Evolutionary conservation across 2,113 vertebrate species (phyloP), one percentile per base, ranked within the genome.

Genomic region (Tragelaphus imberbis): DNA sequence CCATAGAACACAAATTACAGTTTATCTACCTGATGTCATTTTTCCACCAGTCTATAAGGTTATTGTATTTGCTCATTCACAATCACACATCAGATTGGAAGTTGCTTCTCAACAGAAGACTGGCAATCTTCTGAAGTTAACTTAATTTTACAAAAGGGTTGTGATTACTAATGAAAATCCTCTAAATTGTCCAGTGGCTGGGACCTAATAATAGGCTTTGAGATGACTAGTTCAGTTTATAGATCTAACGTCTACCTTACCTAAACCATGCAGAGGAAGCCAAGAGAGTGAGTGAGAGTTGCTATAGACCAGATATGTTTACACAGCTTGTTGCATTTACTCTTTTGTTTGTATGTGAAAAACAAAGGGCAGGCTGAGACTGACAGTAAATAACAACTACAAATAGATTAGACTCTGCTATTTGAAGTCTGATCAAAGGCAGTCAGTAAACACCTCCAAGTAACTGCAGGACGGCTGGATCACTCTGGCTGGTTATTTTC

Each of bases 101-200:
- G 44, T 4, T 49, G n/a, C 90, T 49, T 85, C 53, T 92, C n/a
- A 63, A 91, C 58, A 61, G 80, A 77, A 56, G 53, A 44, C 95
- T 1, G 0, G 65, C 30, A 77, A 90, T 85, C 79, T 95, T 91
- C 92, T 92, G 92, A 96, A 97, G 94, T 90, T 65, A 95, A 84
- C 65, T 84, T 91, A 77, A 95, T 61, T 96, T 94, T 84, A 91
- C 33, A 80, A 93, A 96, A 75, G 30, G 55, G 49, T 71, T 93
- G 94, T 82, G 16, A 93, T 53, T 68, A 65, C 96, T 94, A 97
- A 94, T 85, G 96, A 95, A 97, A 82, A 68, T 63, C 68, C 40
- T 88, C 71, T 59, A 27, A 95, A 82, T 7, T 47, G 49, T 56
- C 86, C 75, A 75, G 55, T n/a, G 80, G 51, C 63, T 77, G 51